A percentile compares a stretch with the other conserved stretches of the same genome.
phyloP scores from a whole-genome alignment of 2,113 vertebrate genomes.

The Dicrurus megarhynchus region DNA sequence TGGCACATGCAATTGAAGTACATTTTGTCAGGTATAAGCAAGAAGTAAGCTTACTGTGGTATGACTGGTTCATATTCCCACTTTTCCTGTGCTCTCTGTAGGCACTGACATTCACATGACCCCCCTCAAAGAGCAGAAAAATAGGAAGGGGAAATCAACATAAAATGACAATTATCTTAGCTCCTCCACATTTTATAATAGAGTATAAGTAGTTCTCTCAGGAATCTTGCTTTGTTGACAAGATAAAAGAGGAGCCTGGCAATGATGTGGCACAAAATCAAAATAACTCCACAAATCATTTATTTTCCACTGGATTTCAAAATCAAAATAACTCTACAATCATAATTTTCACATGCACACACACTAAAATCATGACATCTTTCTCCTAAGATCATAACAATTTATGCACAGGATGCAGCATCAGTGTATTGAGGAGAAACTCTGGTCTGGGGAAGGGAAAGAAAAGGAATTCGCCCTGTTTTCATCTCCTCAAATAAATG shows the following conservation, averaged over 20 bases:
- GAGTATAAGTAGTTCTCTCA: constrained; percentile 54
- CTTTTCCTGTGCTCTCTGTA: constrained; percentile 32
- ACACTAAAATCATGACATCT: neutral
- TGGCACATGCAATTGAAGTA: constrained; percentile 42
- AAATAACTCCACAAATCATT: constrained; percentile 61
- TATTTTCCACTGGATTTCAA: constrained; percentile 51
- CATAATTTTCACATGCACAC: constrained; percentile 6
- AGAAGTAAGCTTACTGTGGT: neutral
- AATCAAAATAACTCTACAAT: constrained; percentile 58
- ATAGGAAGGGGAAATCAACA: constrained; percentile 54
- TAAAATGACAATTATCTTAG: constrained; percentile 64
- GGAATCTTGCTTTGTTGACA: constrained; percentile 64
- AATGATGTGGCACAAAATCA: constrained; percentile 67
- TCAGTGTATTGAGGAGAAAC: neutral
- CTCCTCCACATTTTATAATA: constrained; percentile 43
- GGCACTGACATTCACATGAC: constrained; percentile 47
- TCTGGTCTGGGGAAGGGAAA: neutral
- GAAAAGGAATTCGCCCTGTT: neutral
- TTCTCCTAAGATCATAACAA: neutral
- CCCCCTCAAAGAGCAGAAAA: constrained; percentile 51
- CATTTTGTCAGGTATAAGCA: constrained; percentile 34
- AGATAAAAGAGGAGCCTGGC: constrained; percentile 57
- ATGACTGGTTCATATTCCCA: constrained; percentile 16
- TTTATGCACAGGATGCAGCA: neutral
- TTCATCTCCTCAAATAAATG: neutral